Percentiles rank a stretch among this genome's conserved stretches.
These are phyloP conservation scores for Anhinga anhinga DNA, from an alignment of 2,113 vertebrate genomes.

Conservation along the genomic window DNA sequence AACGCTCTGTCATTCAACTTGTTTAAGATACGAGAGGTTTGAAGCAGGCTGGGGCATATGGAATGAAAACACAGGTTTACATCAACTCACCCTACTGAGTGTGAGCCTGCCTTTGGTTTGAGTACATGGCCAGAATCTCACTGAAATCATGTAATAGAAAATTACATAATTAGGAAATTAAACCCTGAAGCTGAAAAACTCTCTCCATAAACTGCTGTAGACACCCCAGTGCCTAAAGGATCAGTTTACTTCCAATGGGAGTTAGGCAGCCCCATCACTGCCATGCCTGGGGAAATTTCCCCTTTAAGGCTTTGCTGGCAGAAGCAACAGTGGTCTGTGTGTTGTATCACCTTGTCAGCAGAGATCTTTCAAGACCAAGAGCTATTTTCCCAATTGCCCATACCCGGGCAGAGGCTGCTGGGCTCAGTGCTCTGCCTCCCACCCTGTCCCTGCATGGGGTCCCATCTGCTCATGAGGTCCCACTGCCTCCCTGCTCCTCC, in stretches of 20 bases:
- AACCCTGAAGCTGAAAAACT: not conserved
- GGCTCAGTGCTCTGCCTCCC: not conserved
- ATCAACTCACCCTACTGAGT: not conserved
- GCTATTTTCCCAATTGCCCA: not conserved
- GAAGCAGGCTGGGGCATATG: not conserved
- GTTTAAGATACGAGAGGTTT: not conserved
- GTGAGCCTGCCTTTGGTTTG: not conserved
- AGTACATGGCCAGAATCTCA: not conserved
- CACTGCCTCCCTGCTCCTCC: not conserved
- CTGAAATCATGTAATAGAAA: not conserved
- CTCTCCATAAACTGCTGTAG: not conserved
- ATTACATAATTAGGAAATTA: not conserved
- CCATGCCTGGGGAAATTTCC: not conserved
- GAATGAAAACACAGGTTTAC: not conserved
- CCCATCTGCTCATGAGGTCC: not conserved
- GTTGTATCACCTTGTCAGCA: not conserved
- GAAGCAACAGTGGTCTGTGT: not conserved
- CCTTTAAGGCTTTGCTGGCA: not conserved
- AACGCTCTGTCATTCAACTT: not conserved
- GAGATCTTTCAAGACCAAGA: not conserved
- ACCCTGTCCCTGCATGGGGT: not conserved
- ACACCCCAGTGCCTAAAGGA: not conserved
- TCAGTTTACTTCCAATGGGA: not conserved
- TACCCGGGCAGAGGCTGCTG: not conserved
- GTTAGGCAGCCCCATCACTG: not conserved